phyloP scores from a whole-genome alignment of 2,888 invertebrate genomes.

The Heliconius ismenius region DNA sequence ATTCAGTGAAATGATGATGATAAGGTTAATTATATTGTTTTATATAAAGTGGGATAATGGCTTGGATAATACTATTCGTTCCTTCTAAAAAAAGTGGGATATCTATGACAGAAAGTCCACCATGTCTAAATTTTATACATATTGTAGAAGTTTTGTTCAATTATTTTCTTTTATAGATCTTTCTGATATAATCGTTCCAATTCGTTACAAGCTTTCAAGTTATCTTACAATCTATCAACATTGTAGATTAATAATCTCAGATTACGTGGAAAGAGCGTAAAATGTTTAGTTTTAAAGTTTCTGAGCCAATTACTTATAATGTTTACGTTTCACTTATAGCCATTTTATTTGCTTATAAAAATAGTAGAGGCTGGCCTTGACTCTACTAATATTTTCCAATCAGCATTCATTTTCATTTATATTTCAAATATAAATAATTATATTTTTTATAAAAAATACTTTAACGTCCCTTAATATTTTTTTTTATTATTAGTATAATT shows the following conservation, averaged over 20 bases:
- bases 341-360: neutral
- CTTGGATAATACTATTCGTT: no score
- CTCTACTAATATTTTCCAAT: neutral
- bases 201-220: constrained; percentile 17
- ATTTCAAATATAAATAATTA: no score
- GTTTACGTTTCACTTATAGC: neutral
- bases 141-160: no score
- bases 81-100: no score
- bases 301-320: constrained; percentile 10
- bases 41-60: no score
- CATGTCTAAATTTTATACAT: no score
- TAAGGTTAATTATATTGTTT: no score
- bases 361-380: neutral
- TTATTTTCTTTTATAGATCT: neutral
- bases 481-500: no score
- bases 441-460: no score
- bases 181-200: constrained; percentile 2
- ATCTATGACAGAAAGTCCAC: no score
- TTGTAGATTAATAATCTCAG: constrained; percentile 22
- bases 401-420: neutral
- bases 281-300: constrained; percentile 12
- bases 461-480: no score
- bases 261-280: constrained; percentile 29
- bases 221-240: constrained; percentile 24
- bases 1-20: no score